A percentile compares a stretch with the other conserved stretches of the same genome.
Conservation (phyloP, 2,797 vertebrate genomes). For the Triplophysa yarkandensis region DNA sequence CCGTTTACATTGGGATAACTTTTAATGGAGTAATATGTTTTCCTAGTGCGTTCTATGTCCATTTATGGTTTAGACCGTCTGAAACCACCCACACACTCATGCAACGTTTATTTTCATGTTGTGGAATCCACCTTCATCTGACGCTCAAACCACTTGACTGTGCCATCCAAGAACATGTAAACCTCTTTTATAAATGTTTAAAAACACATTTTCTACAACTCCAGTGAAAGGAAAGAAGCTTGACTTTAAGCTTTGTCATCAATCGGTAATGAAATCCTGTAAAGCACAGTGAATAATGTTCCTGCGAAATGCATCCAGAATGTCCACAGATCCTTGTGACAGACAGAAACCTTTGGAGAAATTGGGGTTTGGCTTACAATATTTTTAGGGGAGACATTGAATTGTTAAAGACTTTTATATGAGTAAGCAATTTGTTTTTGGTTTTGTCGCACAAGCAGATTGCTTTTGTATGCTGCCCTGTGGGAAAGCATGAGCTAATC, state of each 20-base stretch:
- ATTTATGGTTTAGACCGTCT: slow-evolving; percentile 1
- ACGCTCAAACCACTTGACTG: slow-evolving; percentile 11
- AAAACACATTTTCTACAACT: slow-evolving; percentile 47
- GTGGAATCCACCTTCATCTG: slow-evolving; percentile 28
- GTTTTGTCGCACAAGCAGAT: slow-evolving; percentile 62
- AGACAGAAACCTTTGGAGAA: slow-evolving; percentile 50
- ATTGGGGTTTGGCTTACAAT: slow-evolving; percentile 47
- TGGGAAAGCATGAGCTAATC: slow-evolving; percentile 63
- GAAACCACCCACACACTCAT: slow-evolving; percentile 9
- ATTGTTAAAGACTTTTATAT: slow-evolving; percentile 64
- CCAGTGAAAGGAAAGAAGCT: slow-evolving; percentile 48
- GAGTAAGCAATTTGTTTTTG: slow-evolving; percentile 64
- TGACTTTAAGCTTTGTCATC: slow-evolving; percentile 61
- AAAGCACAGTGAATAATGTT: slow-evolving; percentile 53
- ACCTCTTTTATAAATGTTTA: slow-evolving; percentile 18
- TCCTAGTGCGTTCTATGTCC: neutral
- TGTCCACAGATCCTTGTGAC: slow-evolving; percentile 54
- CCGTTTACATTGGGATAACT: neutral
- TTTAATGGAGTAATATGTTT: neutral
- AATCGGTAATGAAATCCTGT: slow-evolving; percentile 57
- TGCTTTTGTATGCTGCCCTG: slow-evolving; percentile 62
- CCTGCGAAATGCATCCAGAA: slow-evolving; percentile 49
- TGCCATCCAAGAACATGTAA: slow-evolving; percentile 20
- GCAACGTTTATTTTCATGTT: slow-evolving; percentile 26
- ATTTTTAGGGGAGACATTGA: slow-evolving; percentile 57